phyloP scores from a whole-genome alignment of 2,113 vertebrate genomes.

The Strigops habroptila region DNA sequence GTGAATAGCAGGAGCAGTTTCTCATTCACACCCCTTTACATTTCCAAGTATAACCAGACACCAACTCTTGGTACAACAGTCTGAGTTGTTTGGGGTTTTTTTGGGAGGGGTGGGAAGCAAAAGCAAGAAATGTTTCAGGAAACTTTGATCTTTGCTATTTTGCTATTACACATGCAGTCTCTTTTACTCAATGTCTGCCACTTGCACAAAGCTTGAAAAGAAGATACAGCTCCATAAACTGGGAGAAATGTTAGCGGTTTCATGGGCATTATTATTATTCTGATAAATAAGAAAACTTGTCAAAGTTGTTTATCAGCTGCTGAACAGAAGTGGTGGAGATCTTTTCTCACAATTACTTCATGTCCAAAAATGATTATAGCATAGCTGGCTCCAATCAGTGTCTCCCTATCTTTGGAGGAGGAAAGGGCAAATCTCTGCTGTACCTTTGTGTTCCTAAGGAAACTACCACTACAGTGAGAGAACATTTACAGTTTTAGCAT shows the following conservation, averaged over 20 bases:
- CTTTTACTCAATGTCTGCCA: neutral
- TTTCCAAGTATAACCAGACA: neutral
- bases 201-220: neutral
- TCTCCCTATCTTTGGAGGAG: neutral
- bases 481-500: neutral
- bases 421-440: neutral
- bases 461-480: neutral
- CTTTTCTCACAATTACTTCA: neutral
- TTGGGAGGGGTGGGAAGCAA: fast-evolving
- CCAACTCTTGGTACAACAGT: neutral
- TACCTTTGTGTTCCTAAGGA: neutral
- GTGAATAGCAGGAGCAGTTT: neutral
- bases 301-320: neutral
- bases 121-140: neutral
- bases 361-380: neutral
- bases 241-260: neutral
- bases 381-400: neutral
- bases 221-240: neutral
- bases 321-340: neutral
- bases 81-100: neutral
- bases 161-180: neutral
- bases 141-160: neutral
- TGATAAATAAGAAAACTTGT: neutral
- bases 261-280: neutral
- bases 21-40: neutral